Conservation (phyloP, 2,888 invertebrate genomes). For the Trypoxylon attenuatum region DNA sequence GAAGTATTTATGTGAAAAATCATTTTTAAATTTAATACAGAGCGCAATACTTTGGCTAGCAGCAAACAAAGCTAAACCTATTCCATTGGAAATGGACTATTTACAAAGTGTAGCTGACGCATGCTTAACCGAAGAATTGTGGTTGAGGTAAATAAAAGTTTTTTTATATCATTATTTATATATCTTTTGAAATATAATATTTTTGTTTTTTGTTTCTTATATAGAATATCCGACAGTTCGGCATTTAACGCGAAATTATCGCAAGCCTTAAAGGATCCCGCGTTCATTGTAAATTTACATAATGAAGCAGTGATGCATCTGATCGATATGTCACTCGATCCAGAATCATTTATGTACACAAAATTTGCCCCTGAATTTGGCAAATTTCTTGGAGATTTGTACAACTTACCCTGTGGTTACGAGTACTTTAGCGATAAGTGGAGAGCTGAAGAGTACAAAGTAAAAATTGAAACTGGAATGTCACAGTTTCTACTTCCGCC, state of each 20-base stretch:
- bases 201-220: too few species aligned
- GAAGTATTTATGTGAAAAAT: slow-evolving; percentile 52
- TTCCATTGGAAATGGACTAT: slow-evolving; percentile 68
- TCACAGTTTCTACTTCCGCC: slow-evolving; percentile 77
- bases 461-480: slow-evolving; percentile 76
- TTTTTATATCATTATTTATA: background rate
- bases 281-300: slow-evolving; percentile 79
- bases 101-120: slow-evolving; percentile 54
- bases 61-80: slow-evolving; percentile 61
- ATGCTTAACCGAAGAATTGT: slow-evolving; percentile 67
- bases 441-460: slow-evolving; percentile 76
- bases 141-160: slow-evolving; percentile 64
- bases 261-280: slow-evolving; percentile 76
- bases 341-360: slow-evolving; percentile 78
- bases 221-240: slow-evolving; percentile 65
- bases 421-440: slow-evolving; percentile 82
- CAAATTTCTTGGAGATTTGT: slow-evolving; percentile 72
- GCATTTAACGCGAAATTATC: slow-evolving; percentile 58
- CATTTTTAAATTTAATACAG: slow-evolving; percentile 61
- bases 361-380: slow-evolving; percentile 82
- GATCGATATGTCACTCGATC: slow-evolving; percentile 78
- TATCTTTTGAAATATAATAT: too few species aligned
- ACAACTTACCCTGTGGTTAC: slow-evolving; percentile 79
- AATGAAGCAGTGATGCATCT: slow-evolving; percentile 82
- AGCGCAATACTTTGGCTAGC: slow-evolving; percentile 66